These are phyloP conservation scores for Zonitis immaculata DNA, from an alignment of 2,888 invertebrate genomes.

Conservation along the genomic window DNA sequence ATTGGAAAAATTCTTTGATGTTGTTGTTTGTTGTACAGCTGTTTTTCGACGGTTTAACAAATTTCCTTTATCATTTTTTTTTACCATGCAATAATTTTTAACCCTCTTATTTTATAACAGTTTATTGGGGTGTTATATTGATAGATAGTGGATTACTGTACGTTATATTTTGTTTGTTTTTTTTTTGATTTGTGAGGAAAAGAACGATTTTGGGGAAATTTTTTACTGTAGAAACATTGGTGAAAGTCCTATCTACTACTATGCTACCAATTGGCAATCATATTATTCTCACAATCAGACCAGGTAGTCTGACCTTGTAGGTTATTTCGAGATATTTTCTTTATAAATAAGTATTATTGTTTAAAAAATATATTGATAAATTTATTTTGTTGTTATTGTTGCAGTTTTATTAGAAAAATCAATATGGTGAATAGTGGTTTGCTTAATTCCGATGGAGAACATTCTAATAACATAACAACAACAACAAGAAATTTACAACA, in stretches of 20 bases:
- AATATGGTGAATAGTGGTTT: constrained; percentile 45
- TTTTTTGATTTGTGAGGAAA: too few species aligned
- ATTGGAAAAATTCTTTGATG: background rate
- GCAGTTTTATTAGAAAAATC: constrained; percentile 4
- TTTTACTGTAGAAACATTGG: background rate
- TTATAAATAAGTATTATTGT: too few species aligned
- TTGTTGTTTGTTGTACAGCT: background rate
- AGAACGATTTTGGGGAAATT: background rate
- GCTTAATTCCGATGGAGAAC: constrained; percentile 39
- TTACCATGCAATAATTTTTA: background rate
- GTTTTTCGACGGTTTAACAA: background rate
- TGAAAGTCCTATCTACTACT: background rate
- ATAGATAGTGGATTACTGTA: too few species aligned
- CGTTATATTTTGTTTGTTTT: too few species aligned
- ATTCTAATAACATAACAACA: constrained; percentile 7
- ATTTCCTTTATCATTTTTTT: background rate
- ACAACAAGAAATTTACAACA: constrained; percentile 29
- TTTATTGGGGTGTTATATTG: too few species aligned
- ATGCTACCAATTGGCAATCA: background rate
- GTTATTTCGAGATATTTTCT: background rate
- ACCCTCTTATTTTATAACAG: background rate
- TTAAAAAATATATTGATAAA: too few species aligned
- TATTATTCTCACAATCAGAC: background rate
- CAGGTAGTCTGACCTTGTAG: constrained; percentile 1
- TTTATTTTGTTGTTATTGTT: background rate